Evolutionary conservation across 2,113 vertebrate genomes (phyloP), one percentile per base, ranked within the genome.

Genomic region (Oplegnathus fasciatus): DNA sequence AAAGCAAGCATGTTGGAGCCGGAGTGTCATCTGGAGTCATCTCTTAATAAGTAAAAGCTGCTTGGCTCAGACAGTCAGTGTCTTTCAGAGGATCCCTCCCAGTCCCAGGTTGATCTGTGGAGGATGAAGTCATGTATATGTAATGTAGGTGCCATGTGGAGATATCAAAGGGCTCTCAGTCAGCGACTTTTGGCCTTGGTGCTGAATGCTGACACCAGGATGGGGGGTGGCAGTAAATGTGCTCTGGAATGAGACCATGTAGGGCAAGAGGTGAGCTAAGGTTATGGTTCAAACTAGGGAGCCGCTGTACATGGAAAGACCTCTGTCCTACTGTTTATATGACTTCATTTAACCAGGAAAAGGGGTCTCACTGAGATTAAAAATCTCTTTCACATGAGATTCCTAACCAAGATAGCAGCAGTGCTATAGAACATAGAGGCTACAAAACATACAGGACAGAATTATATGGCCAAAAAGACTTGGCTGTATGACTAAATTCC

Each of bases 131-230:
- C 22, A 28, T 77, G 67, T 57, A 66, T 37, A 52, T 61, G 68
- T 40, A 64, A 86, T 77, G 34, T 68, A 28, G 20, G 70, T 52
- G 52, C 46, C 66, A 75, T 62, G 62, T 60, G 65, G 22, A 75
- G 48, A 82, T 26, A 55, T 82, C 48, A 44, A 30, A 30, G 54
- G 4, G 8, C 60, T 57, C 26, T 78, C 55, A 44, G 73, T 26
- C 57, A 86, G 79, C 9, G 1, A 61, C 60, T 34, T 50, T n/a
- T 82, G 58, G 44, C 69, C 72, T 44, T n/a, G 24, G 10, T 34
- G 37, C 62, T 71, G 58, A 62, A 15, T 26, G 32, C 69, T 72
- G 66, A 64, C 14, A 40, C n/a, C 52, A n/a, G 40, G n/a, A 3
- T 2, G 64, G 28, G 17, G 5, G 18, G 20, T n/a, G 32, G 32